These are phyloP conservation scores for Phania funesta DNA, from an alignment of 2,888 invertebrate genomes.

Conservation along the genomic window DNA sequence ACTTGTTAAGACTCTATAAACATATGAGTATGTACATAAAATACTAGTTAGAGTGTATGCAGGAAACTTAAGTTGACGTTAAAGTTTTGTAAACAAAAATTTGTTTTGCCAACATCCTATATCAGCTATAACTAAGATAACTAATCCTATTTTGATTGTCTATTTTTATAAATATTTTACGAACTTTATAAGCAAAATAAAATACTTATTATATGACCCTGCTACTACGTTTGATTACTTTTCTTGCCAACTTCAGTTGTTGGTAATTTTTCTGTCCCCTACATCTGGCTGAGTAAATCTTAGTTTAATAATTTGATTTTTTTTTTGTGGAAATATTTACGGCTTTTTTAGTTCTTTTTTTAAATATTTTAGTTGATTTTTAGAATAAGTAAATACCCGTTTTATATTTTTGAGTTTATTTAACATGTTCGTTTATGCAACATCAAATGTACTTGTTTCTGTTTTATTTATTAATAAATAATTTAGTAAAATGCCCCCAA, in stretches of 20 bases:
- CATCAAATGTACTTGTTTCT: constrained; percentile 33
- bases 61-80: constrained; percentile 64
- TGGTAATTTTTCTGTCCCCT: background rate
- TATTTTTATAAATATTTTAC: constrained; percentile 44
- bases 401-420: background rate
- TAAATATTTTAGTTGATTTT: constrained; percentile 15
- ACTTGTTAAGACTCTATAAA: constrained; percentile 2
- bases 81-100: constrained; percentile 61
- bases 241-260: constrained; percentile 9
- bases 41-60: background rate
- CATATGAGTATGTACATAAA: background rate
- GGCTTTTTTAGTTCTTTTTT: background rate
- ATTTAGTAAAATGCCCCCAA: constrained; percentile 55
- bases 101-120: constrained; percentile 36
- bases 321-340: background rate
- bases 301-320: background rate
- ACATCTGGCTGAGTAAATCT: background rate
- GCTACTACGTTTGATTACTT: background rate
- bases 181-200: background rate
- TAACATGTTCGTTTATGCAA: constrained; percentile 24
- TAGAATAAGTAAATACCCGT: background rate
- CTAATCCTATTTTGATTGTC: constrained; percentile 54
- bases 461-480: constrained; percentile 61
- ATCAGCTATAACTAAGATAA: constrained; percentile 35
- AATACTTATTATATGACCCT: background rate